phyloP scores from a whole-genome alignment of 2,888 invertebrate species.

The Stenodera caucasica region DNA sequence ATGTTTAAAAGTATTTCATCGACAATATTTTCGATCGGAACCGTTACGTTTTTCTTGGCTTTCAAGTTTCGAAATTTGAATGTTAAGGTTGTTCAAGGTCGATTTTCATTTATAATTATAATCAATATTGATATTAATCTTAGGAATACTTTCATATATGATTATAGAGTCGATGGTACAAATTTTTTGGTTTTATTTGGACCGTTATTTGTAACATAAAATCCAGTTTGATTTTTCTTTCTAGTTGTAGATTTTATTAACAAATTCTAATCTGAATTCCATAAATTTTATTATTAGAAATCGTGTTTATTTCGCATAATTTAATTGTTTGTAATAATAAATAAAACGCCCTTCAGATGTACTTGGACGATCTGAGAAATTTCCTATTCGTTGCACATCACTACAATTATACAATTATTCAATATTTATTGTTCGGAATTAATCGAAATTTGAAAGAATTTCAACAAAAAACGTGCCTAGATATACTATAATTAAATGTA shows the following conservation, averaged over 20 bases:
- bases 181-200: neutral
- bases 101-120: constrained; percentile 4
- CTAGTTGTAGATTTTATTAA: no score
- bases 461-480: neutral
- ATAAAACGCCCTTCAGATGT: neutral
- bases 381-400: neutral
- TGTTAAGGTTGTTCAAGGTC: constrained; percentile 14
- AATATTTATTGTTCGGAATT: neutral
- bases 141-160: neutral
- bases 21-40: neutral
- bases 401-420: neutral
- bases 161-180: neutral
- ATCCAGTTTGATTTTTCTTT: no score
- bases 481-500: neutral
- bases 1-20: neutral
- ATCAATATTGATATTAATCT: neutral
- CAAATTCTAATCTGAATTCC: neutral
- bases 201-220: no score
- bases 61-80: constrained; percentile 10
- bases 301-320: neutral
- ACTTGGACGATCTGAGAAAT: neutral
- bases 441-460: neutral
- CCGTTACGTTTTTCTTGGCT: neutral
- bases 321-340: neutral
- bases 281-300: neutral